These are phyloP conservation scores for Meganola albula DNA, from an alignment of 2,888 invertebrate genomes.

Conservation along the genomic window DNA sequence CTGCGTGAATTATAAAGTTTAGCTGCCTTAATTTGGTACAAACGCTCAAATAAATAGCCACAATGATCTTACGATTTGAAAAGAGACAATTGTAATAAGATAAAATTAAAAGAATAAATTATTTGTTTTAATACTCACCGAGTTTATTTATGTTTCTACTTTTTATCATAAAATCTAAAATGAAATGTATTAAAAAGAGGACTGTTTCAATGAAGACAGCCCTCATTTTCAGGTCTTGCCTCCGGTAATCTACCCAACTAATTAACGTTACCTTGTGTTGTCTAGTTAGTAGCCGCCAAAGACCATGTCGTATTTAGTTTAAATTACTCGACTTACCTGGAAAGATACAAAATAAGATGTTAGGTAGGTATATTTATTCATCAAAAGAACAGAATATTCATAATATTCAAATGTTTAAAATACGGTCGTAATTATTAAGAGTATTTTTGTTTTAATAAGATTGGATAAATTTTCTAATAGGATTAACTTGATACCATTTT, in stretches of 20 bases:
- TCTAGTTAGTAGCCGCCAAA: neutral
- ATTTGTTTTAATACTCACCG: no score
- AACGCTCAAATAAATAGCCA: slow-evolving; percentile 29
- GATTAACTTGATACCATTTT: slow-evolving; percentile 36
- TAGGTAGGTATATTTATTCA: slow-evolving; percentile 4
- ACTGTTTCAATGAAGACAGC: slow-evolving; percentile 25
- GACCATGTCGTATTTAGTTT: slow-evolving; percentile 6
- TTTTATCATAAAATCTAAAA: no score
- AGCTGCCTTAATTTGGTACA: slow-evolving; percentile 43
- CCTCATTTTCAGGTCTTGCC: slow-evolving; percentile 25
- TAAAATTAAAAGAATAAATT: no score
- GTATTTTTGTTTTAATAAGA: slow-evolving; percentile 19
- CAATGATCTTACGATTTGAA: no score
- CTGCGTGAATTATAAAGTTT: slow-evolving; percentile 66
- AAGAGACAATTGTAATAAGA: no score
- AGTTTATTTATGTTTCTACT: no score
- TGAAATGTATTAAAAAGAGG: no score
- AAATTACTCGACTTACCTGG: slow-evolving; percentile 38
- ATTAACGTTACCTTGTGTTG: slow-evolving; percentile 31
- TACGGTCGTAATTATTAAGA: no score
- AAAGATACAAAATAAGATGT: slow-evolving; percentile 24
- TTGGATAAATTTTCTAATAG: slow-evolving; percentile 31
- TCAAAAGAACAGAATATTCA: no score
- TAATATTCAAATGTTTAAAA: no score
- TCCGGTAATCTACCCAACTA: slow-evolving; percentile 19